Evolutionary conservation across 2,113 vertebrate species (phyloP), one percentile per base, ranked within the genome.

Genomic region (Pardalotus punctatus): DNA sequence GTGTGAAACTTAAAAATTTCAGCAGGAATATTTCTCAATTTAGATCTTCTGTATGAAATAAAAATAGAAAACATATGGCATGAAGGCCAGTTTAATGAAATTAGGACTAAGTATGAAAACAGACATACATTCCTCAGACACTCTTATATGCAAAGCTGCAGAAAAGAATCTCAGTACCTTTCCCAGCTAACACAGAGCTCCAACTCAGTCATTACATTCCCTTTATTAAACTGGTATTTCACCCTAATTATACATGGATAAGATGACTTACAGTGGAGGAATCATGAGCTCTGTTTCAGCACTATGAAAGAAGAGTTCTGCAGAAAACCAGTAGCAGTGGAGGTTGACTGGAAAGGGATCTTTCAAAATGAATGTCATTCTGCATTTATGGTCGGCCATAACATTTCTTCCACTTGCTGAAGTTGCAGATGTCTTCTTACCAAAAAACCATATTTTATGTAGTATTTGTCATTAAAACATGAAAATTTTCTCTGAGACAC

Each of bases 151-250:
- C 88, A 93, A 78, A 95, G 56, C 9, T 53, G 81, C 23, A 86
- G 21, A 84, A 85, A 69, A 88, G 61, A 87, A 43, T 45, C 42
- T 73, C 58, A 48, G 48, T 69, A 77, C 80, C 45, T 64, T 78
- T 67, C 33, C 40, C 47, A 51, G n/a, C 23, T 76, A 81, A 40
- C 25, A 64, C 0, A 51, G 14, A 71, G 31, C 25, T 84, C 40
- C 57, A 88, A 72, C 10, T 89, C 57, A 51, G 65, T 38, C 54
- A 74, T 67, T 84, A 86, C 8, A 58, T 61, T 86, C 25, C 62
- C 33, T 79, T 95, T 81, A 87, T 93, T 90, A 93, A 95, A 94
- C 36, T 84, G 72, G 86, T 93, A 89, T 96, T 88, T 96, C 80
- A 83, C 79, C 71, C 74, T 79, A 81, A 86, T 92, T 92, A 69